Conservation (phyloP, 2,888 invertebrate species). For the Poecilus cupreus region DNA sequence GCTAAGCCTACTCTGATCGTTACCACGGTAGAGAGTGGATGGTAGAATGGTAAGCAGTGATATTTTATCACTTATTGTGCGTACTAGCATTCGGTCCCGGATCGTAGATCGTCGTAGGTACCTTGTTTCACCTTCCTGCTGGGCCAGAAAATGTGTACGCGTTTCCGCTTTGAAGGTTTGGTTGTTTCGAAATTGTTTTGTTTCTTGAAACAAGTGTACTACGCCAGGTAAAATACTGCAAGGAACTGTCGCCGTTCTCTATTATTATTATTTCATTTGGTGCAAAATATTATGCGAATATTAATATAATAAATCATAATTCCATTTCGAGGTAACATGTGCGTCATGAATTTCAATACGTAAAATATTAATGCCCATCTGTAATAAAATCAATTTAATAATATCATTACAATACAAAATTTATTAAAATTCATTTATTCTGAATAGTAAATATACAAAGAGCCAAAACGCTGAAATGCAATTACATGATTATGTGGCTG, state of each 20-base stretch:
- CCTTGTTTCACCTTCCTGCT: constrained; percentile 25
- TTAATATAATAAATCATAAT: not conserved
- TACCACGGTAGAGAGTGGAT: not conserved
- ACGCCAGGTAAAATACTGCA: not conserved
- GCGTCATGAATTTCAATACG: constrained; percentile 21
- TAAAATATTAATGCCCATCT: constrained; percentile 38
- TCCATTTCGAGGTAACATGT: not conserved
- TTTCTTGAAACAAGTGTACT: not conserved
- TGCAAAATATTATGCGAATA: not conserved
- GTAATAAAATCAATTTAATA: constrained; percentile 55
- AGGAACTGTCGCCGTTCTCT: not conserved
- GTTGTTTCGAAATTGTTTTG: not conserved
- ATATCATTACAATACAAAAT: constrained; percentile 50
- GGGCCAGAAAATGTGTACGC: constrained; percentile 26
- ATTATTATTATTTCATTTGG: not conserved
- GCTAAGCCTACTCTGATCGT: not conserved
- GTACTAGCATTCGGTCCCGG: not conserved
- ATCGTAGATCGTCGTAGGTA: not conserved
- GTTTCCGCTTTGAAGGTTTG: not conserved
- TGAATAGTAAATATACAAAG: constrained; percentile 45
- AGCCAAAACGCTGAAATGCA: constrained; percentile 50
- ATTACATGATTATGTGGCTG: constrained; percentile 54
- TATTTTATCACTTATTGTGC: constrained; percentile 7
- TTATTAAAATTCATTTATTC: constrained; percentile 53
- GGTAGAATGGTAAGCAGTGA: not conserved